These are phyloP conservation scores for Theropithecus gelada DNA, from an alignment of 2,113 vertebrate genomes.

Conservation along the genomic window DNA sequence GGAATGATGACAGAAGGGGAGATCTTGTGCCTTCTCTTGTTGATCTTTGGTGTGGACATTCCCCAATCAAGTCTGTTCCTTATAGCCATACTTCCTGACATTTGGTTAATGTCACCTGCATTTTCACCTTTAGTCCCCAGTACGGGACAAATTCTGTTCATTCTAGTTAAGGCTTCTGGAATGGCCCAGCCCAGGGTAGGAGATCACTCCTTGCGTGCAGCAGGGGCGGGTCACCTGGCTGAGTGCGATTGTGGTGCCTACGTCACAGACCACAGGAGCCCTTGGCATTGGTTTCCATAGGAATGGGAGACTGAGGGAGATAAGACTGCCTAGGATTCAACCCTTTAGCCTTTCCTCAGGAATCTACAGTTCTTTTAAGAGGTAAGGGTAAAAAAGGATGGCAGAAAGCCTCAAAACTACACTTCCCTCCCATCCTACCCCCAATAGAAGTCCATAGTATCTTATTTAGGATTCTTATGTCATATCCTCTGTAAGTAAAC, in stretches of 20 bases:
- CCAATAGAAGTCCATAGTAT: too few species aligned
- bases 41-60: not conserved
- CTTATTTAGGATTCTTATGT: not conserved
- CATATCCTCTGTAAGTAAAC: not conserved
- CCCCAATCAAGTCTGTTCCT: not conserved
- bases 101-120: not conserved
- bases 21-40: not conserved
- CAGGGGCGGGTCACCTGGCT: not conserved
- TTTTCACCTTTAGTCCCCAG: not conserved
- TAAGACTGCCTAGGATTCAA: not conserved
- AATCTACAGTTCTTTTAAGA: not conserved
- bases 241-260: not conserved
- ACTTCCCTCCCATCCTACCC: too few species aligned
- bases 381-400: not conserved
- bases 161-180: not conserved
- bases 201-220: too few species aligned
- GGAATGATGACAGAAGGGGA: not conserved
- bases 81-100: not conserved
- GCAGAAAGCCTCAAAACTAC: not conserved
- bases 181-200: not conserved
- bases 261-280: not conserved
- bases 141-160: not conserved
- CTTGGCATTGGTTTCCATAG: not conserved
- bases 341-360: not conserved
- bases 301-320: not conserved